Evolutionary conservation across 2,113 vertebrate species (phyloP), one percentile per base, ranked within the genome.

Genomic region (Podiceps cristatus): DNA sequence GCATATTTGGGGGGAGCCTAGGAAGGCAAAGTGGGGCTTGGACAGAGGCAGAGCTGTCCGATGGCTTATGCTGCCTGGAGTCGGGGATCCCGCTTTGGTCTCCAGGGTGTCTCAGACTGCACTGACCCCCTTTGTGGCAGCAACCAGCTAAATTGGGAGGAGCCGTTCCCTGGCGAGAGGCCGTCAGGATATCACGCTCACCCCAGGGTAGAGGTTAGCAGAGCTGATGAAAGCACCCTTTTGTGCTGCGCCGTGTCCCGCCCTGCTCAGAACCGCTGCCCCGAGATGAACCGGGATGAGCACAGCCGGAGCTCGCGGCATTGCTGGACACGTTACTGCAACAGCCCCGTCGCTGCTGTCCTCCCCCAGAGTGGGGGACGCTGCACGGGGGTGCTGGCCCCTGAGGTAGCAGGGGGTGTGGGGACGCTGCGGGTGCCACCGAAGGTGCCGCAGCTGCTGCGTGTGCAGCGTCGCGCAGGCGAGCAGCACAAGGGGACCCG

Each of bases 131-230:
- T 44, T 8, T n/a, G n/a, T 37, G 37, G 8, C 37, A 77, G 66
- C 0, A 2, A n/a, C 11, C 42, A 37, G 45, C 33, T 60, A 10
- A 87, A 18, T 3, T 24, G 66, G 73, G 55, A 75, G 63, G 63
- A 53, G 14, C 25, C 8, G 3, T 3, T 5, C 40, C 58, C 23
- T 69, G 67, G 16, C 33, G n/a, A 79, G 37, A 60, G 55, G 59
- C n/a, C 0, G 0, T 10, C 12, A 15, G 23, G 44, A 56, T 37
- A 23, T 15, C 7, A 1, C 0, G 2, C 22, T 40, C 4, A 3
- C 49, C 66, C 52, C 31, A 2, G 40, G 69, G n/a, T 12, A 33
- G 12, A 63, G 75, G 5, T 22, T 0, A 47, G 64, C 66, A 40
- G 68, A 79, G 35, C 67, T 35, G 81, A 50, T 91, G 74, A 95